These are phyloP conservation scores for Nibea coibor DNA, from an alignment of 2,113 vertebrate species.

Conservation along the genomic window DNA sequence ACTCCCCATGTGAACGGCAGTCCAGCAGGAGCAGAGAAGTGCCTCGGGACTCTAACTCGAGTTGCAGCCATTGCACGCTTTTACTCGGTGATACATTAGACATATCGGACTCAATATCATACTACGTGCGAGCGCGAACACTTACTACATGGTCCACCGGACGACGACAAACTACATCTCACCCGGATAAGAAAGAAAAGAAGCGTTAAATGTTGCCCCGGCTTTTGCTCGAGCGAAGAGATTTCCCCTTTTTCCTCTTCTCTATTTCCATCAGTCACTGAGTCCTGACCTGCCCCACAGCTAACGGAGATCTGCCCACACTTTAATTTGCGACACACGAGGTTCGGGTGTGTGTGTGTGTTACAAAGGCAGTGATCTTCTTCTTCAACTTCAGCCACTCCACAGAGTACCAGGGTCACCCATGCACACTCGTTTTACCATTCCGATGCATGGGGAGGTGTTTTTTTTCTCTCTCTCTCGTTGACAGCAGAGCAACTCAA, in stretches of 20 bases:
- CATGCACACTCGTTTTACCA: conserved; percentile 59
- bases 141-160: conserved; percentile 58
- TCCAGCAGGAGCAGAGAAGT: conserved; percentile 94
- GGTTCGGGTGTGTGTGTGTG: background rate
- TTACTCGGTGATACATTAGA: conserved; percentile 93
- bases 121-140: conserved; percentile 55
- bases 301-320: background rate
- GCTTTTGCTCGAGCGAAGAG: conserved; percentile 62
- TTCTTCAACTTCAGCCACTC: conserved; percentile 54
- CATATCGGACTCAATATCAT: conserved; percentile 83
- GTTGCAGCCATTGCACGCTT: conserved; percentile 95
- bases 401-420: conserved; percentile 47
- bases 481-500: conserved; percentile 73
- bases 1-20: conserved; percentile 96
- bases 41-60: conserved; percentile 91
- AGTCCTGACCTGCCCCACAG: conserved; percentile 21
- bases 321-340: background rate
- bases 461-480: conserved; percentile 51
- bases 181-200: background rate
- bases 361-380: background rate
- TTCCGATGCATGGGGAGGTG: conserved; percentile 71
- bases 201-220: conserved; percentile 41
- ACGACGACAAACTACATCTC: conserved; percentile 45
- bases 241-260: conserved; percentile 67
- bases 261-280: conserved; percentile 70